phyloP scores from a whole-genome alignment of 2,797 vertebrate genomes.

The Gadopsis bispinosus region DNA sequence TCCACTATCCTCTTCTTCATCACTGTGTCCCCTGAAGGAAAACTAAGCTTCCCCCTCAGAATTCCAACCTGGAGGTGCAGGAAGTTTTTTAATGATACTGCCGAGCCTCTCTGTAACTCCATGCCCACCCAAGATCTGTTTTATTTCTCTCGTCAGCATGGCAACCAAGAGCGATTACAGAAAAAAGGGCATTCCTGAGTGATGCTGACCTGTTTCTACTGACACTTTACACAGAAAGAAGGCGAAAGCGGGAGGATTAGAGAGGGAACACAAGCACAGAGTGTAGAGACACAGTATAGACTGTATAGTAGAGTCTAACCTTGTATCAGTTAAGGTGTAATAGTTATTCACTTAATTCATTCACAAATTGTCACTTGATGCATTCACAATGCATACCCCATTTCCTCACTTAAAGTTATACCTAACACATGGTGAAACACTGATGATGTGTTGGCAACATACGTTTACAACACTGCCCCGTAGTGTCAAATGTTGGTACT shows the following conservation, averaged over 20 bases:
- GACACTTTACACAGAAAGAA: constrained; percentile 31
- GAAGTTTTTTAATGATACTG: constrained; percentile 13
- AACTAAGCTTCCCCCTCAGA: constrained; percentile 20
- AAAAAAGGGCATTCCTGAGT: constrained; percentile 42
- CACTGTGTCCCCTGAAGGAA: constrained; percentile 5
- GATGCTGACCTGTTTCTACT: constrained; percentile 48
- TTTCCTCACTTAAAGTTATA: not conserved
- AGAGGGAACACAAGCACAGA: not conserved
- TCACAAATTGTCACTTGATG: not conserved
- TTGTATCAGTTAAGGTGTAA: not conserved
- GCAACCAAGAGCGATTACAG: constrained; percentile 20
- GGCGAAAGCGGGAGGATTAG: not conserved
- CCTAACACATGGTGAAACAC: not conserved
- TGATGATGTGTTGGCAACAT: constrained; percentile 14
- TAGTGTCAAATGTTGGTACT: constrained; percentile 66
- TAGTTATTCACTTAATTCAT: not conserved
- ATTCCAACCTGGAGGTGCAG: constrained; percentile 14
- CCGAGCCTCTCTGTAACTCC: constrained; percentile 4
- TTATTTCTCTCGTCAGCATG: not conserved
- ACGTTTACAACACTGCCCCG: constrained; percentile 71
- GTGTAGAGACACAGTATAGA: not conserved
- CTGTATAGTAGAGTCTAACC: too few species aligned
- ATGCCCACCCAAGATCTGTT: constrained; percentile 16
- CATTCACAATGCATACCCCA: not conserved
- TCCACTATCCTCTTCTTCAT: constrained; percentile 22